Percentiles rank a stretch among this genome's conserved stretches.
These are phyloP conservation scores for Pangasianodon hypophthalmus DNA, from an alignment of 2,113 vertebrate genomes.

Conservation along the genomic window DNA sequence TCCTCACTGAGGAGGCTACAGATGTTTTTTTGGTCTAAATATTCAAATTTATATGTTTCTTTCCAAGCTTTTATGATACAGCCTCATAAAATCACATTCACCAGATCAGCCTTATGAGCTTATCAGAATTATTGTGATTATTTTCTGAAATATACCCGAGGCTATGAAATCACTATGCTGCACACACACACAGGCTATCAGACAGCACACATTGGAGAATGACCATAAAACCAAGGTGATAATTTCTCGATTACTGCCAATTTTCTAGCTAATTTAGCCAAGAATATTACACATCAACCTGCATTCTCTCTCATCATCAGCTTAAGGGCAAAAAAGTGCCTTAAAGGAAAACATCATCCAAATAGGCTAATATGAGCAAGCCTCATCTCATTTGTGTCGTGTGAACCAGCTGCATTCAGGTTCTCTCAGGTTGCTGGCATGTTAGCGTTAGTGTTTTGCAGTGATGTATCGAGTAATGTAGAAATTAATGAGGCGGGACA, in stretches of 20 bases:
- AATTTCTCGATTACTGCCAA: constrained; percentile 20
- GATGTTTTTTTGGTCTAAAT: background rate
- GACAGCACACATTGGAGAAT: constrained; percentile 12
- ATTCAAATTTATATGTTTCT: background rate
- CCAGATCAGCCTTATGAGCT: constrained; percentile 16
- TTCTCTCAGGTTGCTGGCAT: background rate
- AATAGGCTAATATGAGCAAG: background rate
- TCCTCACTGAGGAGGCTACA: background rate
- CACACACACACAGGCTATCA: constrained; percentile 1
- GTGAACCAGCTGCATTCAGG: background rate
- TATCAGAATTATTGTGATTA: constrained; percentile 11
- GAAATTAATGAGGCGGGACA: constrained; percentile 1
- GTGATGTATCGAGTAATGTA: background rate
- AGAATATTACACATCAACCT: constrained; percentile 4
- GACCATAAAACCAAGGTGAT: constrained; percentile 21
- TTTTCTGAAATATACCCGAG: background rate
- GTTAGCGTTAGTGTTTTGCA: background rate
- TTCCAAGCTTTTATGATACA: background rate
- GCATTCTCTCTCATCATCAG: background rate
- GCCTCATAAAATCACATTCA: background rate
- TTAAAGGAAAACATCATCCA: background rate
- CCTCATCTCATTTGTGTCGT: background rate
- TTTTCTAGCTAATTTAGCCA: constrained; percentile 16
- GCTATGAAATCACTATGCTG: background rate
- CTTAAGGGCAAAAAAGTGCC: background rate